phyloP scores from a whole-genome alignment of 2,888 invertebrate genomes.

The Euphydryas editha region DNA sequence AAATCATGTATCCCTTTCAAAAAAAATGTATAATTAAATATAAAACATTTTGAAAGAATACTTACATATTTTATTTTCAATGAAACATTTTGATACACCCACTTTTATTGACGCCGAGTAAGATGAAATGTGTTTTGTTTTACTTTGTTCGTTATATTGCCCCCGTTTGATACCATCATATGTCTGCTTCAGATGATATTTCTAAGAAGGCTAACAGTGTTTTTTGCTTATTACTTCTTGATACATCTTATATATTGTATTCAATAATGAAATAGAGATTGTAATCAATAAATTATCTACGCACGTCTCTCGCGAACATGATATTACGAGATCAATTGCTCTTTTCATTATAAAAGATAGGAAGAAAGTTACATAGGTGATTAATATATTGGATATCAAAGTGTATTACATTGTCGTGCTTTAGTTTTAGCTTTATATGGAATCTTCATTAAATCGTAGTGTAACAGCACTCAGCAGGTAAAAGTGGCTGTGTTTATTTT shows the following conservation, averaged over 20 bases:
- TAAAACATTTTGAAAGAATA: too few relatives aligned
- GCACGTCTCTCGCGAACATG: conserved; percentile 12
- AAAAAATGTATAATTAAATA: too few relatives aligned
- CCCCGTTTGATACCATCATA: conserved; percentile 15
- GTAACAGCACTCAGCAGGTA: too few relatives aligned
- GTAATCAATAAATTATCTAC: conserved; percentile 23
- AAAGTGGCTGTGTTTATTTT: not conserved
- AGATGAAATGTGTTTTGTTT: conserved; percentile 21
- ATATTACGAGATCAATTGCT: conserved; percentile 20
- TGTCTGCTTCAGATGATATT: conserved; percentile 16
- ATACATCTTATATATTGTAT: conserved; percentile 30
- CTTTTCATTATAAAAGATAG: conserved; percentile 31
- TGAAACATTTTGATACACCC: not conserved
- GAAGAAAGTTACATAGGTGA: not conserved
- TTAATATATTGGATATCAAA: not conserved
- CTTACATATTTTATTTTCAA: not conserved
- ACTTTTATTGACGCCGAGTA: conserved; percentile 18
- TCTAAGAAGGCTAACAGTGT: conserved; percentile 10
- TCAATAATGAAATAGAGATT: conserved; percentile 30
- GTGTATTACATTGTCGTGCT: not conserved
- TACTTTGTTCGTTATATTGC: conserved; percentile 7
- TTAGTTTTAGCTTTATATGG: not conserved
- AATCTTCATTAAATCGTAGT: not conserved
- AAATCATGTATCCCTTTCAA: too few relatives aligned
- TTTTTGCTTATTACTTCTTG: conserved; percentile 39